Evolutionary conservation across 2,113 vertebrate species (phyloP), one percentile per base, ranked within the genome.

Genomic region (Chaenocephalus aceratus): DNA sequence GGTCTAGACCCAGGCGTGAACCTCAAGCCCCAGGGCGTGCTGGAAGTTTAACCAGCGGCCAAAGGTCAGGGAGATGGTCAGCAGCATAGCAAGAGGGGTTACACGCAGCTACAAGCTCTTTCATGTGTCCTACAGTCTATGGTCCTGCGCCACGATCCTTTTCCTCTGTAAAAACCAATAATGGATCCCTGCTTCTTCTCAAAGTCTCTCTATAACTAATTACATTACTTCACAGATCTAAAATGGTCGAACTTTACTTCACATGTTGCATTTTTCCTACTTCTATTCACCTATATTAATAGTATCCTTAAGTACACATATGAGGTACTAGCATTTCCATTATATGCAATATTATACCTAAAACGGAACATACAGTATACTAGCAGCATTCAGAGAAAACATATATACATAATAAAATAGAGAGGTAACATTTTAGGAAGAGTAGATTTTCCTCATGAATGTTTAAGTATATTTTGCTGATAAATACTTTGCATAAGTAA

Each of bases 21-120:
- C 80, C 81, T 74, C 51, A 12, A 65, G 83, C 90, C 86, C 57
- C 51, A 44, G 85, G 92, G 85, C 77, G 80, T 67, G 46, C 85
- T 91, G 84, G 80, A 88, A 94, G 91, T 93, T 93, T 86, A 93
- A 75, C 44, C 64, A 46, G 80, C 52, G 88, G 82, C 56, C 81
- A 79, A 53, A 68, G 91, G 85, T 91, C 80, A 78, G 10, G 10
- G 56, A 75, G 84, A 59, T 26, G 72, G 75, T 26, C 63, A 59
- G 58, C 60, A 59, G 58, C 61, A 49, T 48, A 57, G 44, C 14
- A 4, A 48, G 61, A 86, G 51, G 73, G 72, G 81, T 85, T 58
- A 83, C 80, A 80, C 62, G n/a, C 6, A 21, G 62, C 36, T 49
- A 69, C 80, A 21, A 60, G 45, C 49, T 63, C 54, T 75, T 86